Conservation (phyloP, 2,113 vertebrate species). For the Leptobrachium leishanense region DNA sequence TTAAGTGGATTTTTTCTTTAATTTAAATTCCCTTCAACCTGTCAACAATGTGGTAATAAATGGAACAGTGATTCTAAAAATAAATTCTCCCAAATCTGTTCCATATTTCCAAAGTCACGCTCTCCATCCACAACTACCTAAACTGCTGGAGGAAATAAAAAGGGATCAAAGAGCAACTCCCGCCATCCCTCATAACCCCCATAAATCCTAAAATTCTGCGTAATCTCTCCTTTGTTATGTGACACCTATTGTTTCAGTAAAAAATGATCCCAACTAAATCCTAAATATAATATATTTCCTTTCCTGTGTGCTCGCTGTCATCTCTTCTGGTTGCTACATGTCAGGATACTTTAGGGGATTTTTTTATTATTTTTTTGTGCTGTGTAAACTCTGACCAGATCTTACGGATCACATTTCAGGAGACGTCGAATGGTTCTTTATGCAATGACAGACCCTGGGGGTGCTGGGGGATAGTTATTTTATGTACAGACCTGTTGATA, state of each 20-base stretch:
- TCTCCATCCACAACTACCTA: too few species aligned
- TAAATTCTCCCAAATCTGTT: too few species aligned
- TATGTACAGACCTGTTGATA: neutral
- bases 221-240: neutral
- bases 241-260: neutral
- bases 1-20: too few species aligned
- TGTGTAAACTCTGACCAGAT: conserved; percentile 25
- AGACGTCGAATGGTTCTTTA: conserved; percentile 11
- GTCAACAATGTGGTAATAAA: too few species aligned
- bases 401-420: conserved; percentile 20
- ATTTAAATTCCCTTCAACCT: too few species aligned
- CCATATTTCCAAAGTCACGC: too few species aligned
- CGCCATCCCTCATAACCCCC: neutral
- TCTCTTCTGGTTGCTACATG: neutral
- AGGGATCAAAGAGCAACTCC: neutral
- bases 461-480: conserved; percentile 10
- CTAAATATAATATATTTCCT: neutral
- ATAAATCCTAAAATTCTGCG: neutral
- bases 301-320: neutral
- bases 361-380: neutral
- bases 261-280: neutral
- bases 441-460: conserved; percentile 6
- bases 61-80: too few species aligned
- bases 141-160: neutral
- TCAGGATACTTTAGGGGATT: conserved; percentile 1